These are phyloP conservation scores for Byasa hedistus DNA, from an alignment of 2,888 invertebrate species.

Conservation along the genomic window DNA sequence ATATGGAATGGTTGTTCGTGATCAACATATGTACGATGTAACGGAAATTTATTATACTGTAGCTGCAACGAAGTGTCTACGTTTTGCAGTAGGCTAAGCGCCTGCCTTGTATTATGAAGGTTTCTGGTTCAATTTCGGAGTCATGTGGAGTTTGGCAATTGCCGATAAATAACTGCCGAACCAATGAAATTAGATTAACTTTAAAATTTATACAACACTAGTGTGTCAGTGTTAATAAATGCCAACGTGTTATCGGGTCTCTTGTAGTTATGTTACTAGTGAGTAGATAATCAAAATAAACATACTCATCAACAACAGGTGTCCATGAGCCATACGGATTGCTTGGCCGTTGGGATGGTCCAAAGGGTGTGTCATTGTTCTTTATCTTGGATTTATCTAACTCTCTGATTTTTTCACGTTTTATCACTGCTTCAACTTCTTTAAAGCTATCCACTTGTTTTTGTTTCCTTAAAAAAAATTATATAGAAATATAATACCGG, in stretches of 20 bases:
- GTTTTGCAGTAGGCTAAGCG: too few species aligned
- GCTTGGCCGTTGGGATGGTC: conserved; percentile 79
- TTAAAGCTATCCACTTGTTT: conserved; percentile 58
- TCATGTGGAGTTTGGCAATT: too few species aligned
- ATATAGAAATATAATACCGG: not conserved
- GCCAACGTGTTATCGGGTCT: too few species aligned
- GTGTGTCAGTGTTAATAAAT: too few species aligned
- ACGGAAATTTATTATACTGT: not conserved
- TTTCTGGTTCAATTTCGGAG: too few species aligned
- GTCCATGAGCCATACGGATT: conserved; percentile 90
- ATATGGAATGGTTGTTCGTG: conserved; percentile 32
- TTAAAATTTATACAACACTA: too few species aligned
- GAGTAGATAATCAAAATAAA: conserved; percentile 21
- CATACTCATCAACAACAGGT: conserved; percentile 82
- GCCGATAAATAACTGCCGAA: too few species aligned
- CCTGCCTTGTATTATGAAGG: too few species aligned
- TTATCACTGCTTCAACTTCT: conserved; percentile 63
- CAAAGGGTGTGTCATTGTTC: conserved; percentile 45
- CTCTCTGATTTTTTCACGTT: conserved; percentile 75
- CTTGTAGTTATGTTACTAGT: too few species aligned
- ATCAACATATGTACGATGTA: not conserved
- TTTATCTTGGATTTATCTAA: conserved; percentile 55
- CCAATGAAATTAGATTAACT: too few species aligned
- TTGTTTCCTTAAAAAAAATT: conserved; percentile 49
- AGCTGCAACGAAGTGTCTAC: not conserved